These are phyloP conservation scores for Lophius americanus DNA, from an alignment of 2,797 vertebrate genomes.

Conservation along the genomic window DNA sequence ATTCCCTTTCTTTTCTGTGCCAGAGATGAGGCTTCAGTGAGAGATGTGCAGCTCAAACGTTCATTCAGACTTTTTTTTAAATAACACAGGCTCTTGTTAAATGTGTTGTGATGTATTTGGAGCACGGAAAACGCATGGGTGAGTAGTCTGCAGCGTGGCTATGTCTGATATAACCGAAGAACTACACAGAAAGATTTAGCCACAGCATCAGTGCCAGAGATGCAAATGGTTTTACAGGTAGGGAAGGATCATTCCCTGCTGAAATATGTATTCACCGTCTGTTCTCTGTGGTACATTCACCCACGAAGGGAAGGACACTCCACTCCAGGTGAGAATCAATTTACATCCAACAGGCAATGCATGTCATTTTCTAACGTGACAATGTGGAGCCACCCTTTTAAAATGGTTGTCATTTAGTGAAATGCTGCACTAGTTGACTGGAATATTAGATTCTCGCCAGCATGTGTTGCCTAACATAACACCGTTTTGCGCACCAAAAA, in stretches of 20 bases:
- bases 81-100: slow-evolving; percentile 47
- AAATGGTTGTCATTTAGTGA: slow-evolving; percentile 64
- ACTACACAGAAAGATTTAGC: slow-evolving; percentile 27
- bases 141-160: slow-evolving; percentile 61
- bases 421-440: slow-evolving; percentile 43
- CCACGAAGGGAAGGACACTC: slow-evolving; percentile 29
- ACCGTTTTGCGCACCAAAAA: slow-evolving; percentile 39
- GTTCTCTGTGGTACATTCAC: no score
- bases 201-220: slow-evolving; percentile 35
- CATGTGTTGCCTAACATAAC: slow-evolving; percentile 16
- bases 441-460: slow-evolving; percentile 20
- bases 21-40: slow-evolving; percentile 4
- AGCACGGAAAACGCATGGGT: slow-evolving; percentile 59
- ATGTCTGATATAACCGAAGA: slow-evolving; percentile 35
- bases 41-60: slow-evolving; percentile 28
- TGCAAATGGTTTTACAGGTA: slow-evolving; percentile 28
- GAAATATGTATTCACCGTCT: background rate
- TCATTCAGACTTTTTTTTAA: slow-evolving; percentile 38
- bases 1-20: slow-evolving; percentile 6
- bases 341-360: slow-evolving; percentile 70
- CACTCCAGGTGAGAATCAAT: slow-evolving; percentile 70
- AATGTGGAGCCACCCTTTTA: slow-evolving; percentile 40
- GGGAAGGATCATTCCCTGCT: slow-evolving; percentile 5
- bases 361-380: slow-evolving; percentile 78
- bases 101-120: slow-evolving; percentile 79